A percentile compares a stretch with the other conserved stretches of the same genome.
These are phyloP conservation scores for Penaeus indicus DNA, from an alignment of 1,140 invertebrate species.

Conservation along the genomic window DNA sequence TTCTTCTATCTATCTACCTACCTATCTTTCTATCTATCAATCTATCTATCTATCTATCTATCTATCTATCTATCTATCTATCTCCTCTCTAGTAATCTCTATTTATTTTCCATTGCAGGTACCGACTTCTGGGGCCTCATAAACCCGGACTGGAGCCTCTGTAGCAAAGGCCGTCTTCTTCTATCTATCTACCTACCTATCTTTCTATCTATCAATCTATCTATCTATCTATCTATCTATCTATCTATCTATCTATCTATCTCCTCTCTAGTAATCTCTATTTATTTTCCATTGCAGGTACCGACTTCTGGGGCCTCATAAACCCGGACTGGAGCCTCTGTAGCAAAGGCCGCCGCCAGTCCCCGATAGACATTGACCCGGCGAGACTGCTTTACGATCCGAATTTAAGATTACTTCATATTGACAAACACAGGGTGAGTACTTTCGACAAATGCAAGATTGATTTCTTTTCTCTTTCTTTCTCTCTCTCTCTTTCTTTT, in stretches of 20 bases:
- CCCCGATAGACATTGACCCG: conserved; percentile 95
- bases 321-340: conserved; percentile 98
- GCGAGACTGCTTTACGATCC: conserved; percentile 93
- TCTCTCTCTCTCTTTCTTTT: too few relatives aligned
- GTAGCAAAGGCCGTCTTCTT: conserved; percentile 91
- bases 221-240: too few relatives aligned
- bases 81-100: too few relatives aligned
- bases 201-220: too few relatives aligned
- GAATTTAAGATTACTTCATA: conserved; percentile 85
- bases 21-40: too few relatives aligned
- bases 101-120: conserved; percentile 75
- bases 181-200: conserved; percentile 96
- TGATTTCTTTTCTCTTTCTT: too few relatives aligned
- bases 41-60: too few relatives aligned
- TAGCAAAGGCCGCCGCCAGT: conserved; percentile 91
- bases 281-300: conserved; percentile 77
- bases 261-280: too few relatives aligned
- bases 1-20: conserved; percentile 96
- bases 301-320: conserved; percentile 95
- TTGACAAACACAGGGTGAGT: conserved; percentile 90
- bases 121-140: conserved; percentile 96
- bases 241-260: too few relatives aligned
- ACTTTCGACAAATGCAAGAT: neutral
- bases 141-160: conserved; percentile 96
- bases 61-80: too few relatives aligned